Percentiles rank a stretch among this genome's conserved stretches.
Evolutionary conservation across 2,113 vertebrate genomes (phyloP).

Genomic region (Alces alces): DNA sequence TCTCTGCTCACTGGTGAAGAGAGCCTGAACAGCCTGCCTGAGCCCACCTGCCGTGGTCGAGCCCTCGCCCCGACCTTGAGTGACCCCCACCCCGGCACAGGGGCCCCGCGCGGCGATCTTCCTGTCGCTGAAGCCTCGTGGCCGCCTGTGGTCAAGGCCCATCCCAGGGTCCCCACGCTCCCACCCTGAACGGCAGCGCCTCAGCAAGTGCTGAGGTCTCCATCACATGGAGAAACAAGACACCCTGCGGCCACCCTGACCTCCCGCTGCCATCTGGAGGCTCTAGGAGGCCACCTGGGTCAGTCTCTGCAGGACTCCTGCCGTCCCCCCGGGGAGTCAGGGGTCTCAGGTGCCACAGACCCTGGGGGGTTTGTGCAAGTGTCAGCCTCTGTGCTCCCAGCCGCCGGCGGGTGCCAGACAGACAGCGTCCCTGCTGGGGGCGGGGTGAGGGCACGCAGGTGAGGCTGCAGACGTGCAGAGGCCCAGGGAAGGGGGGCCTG

Average conservation of each 20-base stretch:
- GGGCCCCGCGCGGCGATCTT: background rate
- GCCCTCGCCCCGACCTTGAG: background rate
- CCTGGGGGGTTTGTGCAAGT: background rate
- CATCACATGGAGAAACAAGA: rapidly evolving
- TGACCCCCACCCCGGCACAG: background rate
- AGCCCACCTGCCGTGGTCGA: background rate
- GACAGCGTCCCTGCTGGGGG: too few relatives aligned
- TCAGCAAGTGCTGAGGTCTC: background rate
- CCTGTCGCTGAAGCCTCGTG: background rate
- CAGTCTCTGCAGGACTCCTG: background rate
- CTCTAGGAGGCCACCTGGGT: background rate
- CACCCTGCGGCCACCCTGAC: background rate
- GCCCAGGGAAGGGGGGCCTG: background rate
- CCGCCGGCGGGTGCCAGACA: background rate
- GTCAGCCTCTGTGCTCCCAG: background rate
- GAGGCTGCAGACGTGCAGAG: background rate
- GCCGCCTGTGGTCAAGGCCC: background rate
- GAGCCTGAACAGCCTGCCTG: background rate
- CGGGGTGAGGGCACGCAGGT: rapidly evolving
- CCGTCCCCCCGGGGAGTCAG: rapidly evolving
- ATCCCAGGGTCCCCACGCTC: background rate
- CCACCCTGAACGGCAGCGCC: background rate
- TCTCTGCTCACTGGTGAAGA: background rate
- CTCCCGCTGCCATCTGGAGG: background rate
- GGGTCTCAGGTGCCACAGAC: background rate